Evolutionary conservation across 1,140 invertebrate species (phyloP), one percentile per base, ranked within the genome.

Genomic region (Prorops nasuta): DNA sequence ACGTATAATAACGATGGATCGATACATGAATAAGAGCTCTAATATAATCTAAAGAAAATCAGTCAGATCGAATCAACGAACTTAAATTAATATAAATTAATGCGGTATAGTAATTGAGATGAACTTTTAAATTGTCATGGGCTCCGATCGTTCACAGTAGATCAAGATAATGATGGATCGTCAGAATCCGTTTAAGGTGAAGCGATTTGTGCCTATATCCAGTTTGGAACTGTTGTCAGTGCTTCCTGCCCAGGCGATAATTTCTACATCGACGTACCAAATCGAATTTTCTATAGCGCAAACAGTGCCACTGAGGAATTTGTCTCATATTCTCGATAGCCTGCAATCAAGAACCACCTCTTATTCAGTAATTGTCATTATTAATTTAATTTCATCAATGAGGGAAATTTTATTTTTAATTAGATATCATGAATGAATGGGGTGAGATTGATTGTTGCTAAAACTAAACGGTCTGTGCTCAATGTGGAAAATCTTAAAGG

Each of bases 261-360:
- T 84, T 81, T 44, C 83, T 79, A 78, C 87, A 90, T 43, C 86
- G 82, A 44, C 86, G 80, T 47, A 88, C 83, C 41, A 87, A 72
- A 56, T 89, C 86, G 55, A 89, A 87, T 60, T 88, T 87, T 47
- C 88, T 80, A 68, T 89, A 89, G 48, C 88, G 79, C 60, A 89
- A 77, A 70, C 87, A 90, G 66, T 90, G 87, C 85, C 86, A 89
- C 62, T 90, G 88, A 3, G 88, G 88, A 47, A 90, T 83, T 63
- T 84, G 79, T 49, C 80, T 74, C 84, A 88, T 87, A 16, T 79
- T 78, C 53, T 79, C 74, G 35, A 83, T 67, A 32, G 76, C 72
- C 80, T 83, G 70, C 38, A 60, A 43, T 51, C 14, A 10, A 43
- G 43, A 47, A 50, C 49, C n/a, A 2, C 19, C 17, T 1, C 17